Conservation (phyloP, 2,888 invertebrate genomes). For the Drosophila paranaensis region DNA sequence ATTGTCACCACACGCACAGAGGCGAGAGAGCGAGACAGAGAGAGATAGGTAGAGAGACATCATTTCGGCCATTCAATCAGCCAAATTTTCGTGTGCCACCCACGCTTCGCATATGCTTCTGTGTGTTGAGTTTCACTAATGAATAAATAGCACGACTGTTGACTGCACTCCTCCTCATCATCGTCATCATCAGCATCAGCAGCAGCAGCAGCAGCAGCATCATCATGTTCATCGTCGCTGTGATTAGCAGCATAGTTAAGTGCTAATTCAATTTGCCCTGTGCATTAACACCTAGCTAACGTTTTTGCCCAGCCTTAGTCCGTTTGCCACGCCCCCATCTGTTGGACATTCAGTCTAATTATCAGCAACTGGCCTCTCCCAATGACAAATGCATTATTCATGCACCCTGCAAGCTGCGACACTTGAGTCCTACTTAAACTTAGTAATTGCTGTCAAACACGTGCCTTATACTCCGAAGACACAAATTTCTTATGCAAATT, state of each 20-base stretch:
- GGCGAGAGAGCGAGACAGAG: neutral
- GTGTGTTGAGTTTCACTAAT: slow-evolving; percentile 53
- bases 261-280: slow-evolving; percentile 75
- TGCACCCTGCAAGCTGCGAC: slow-evolving; percentile 41
- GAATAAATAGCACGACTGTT: slow-evolving; percentile 62
- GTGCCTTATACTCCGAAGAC: neutral
- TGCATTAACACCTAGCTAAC: slow-evolving; percentile 73
- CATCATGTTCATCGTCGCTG: neutral
- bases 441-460: slow-evolving; percentile 20
- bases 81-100: slow-evolving; percentile 44
- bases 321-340: slow-evolving; percentile 26
- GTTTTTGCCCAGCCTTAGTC: slow-evolving; percentile 42
- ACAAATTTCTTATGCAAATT: slow-evolving; percentile 59
- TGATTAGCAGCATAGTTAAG: slow-evolving; percentile 40
- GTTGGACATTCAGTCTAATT: slow-evolving; percentile 40
- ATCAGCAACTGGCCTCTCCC: slow-evolving; percentile 23
- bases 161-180: slow-evolving; percentile 37
- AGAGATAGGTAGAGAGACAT: neutral
- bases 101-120: slow-evolving; percentile 20
- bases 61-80: slow-evolving; percentile 63
- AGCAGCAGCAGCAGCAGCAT: neutral
- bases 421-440: slow-evolving; percentile 16
- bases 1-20: slow-evolving; percentile 61
- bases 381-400: slow-evolving; percentile 64
- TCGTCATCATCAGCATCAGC: slow-evolving; percentile 23